phyloP scores from a whole-genome alignment of 2,113 vertebrate genomes.

The Tinamus guttatus region DNA sequence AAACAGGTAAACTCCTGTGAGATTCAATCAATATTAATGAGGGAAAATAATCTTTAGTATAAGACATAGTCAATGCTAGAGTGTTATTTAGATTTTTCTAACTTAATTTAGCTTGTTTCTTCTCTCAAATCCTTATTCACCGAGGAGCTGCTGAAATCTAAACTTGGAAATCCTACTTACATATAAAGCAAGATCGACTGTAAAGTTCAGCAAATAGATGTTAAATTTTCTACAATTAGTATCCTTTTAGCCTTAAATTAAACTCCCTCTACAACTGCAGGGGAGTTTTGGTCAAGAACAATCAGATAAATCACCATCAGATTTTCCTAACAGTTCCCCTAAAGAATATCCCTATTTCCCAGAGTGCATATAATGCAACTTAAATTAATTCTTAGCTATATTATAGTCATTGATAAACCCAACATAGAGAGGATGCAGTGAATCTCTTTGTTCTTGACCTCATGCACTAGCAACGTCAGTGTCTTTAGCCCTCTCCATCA shows the following conservation, averaged over 20 bases:
- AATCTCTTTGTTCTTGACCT: rapidly evolving
- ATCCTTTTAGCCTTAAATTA: slow-evolving; percentile 54
- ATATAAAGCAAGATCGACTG: slow-evolving; percentile 16
- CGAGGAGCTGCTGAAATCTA: slow-evolving; percentile 31
- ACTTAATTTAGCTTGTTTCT: background rate
- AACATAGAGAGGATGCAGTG: background rate
- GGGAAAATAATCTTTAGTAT: background rate
- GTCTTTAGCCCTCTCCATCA: background rate
- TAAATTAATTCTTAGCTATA: background rate
- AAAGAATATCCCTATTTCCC: background rate
- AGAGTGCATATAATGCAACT: background rate
- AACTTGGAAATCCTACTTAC: slow-evolving; percentile 20
- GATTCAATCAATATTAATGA: background rate
- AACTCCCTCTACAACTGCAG: background rate
- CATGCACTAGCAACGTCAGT: rapidly evolving
- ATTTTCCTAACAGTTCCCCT: background rate
- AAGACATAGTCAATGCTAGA: background rate
- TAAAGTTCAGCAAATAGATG: slow-evolving; percentile 40
- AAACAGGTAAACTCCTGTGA: background rate
- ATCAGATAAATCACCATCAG: background rate
- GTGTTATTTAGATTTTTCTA: background rate
- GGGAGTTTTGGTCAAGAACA: background rate
- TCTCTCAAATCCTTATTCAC: slow-evolving; percentile 15
- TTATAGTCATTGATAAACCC: background rate
- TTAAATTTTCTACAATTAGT: slow-evolving; percentile 37